These are phyloP conservation scores for Myopa tessellatipennis DNA, from an alignment of 2,888 invertebrate species.

Conservation along the genomic window DNA sequence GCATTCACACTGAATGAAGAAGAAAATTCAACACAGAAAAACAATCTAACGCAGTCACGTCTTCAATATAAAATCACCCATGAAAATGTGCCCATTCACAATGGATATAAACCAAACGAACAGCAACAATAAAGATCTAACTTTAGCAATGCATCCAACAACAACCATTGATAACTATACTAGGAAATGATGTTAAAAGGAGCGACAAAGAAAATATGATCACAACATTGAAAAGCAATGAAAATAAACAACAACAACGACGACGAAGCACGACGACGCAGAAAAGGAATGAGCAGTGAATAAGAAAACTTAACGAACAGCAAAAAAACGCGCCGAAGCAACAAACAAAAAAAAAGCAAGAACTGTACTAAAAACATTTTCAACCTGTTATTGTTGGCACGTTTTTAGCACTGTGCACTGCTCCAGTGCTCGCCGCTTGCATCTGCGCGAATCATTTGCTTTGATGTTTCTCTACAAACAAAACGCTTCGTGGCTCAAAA, in stretches of 20 bases:
- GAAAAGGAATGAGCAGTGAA: not conserved
- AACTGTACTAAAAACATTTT: conserved; percentile 17
- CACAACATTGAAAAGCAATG: not conserved
- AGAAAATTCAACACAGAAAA: not conserved
- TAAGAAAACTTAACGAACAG: conserved; percentile 22
- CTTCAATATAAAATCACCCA: conserved; percentile 21
- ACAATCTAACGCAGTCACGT: conserved; percentile 4
- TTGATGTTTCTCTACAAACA: not conserved
- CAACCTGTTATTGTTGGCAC: conserved; percentile 3
- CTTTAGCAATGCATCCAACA: conserved; percentile 4
- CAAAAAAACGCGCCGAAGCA: not conserved
- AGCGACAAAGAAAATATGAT: not conserved
- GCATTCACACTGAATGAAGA: not conserved
- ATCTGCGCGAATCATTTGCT: not conserved
- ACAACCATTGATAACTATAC: not conserved
- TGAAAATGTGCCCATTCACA: conserved; percentile 28
- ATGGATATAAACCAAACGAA: not conserved
- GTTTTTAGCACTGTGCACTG: not conserved
- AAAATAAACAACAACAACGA: not conserved
- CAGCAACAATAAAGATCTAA: conserved; percentile 6
- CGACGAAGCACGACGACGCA: too few species aligned
- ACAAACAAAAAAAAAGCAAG: conserved; percentile 18
- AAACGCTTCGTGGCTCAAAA: conserved; percentile 46
- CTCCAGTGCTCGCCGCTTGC: not conserved
- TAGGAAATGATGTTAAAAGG: conserved; percentile 23